Percentiles rank a stretch among this genome's conserved stretches.
phyloP scores from a whole-genome alignment of 2,797 vertebrate species.

The Limosa lapponica region DNA sequence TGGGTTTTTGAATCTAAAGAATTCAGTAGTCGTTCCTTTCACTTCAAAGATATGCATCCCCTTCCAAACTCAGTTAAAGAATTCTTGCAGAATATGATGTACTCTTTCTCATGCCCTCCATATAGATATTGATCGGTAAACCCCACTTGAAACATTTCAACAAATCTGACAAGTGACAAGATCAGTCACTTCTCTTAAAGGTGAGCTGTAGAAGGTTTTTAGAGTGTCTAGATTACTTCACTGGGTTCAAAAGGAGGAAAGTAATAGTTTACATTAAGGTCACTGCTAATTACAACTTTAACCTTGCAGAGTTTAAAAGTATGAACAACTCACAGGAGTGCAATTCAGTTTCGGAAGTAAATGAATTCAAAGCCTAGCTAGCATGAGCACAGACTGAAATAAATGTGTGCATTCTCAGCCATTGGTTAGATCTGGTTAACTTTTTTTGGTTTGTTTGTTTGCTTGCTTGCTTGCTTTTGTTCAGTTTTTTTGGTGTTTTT shows the following conservation, averaged over 20 bases:
- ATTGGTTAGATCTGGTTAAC: neutral
- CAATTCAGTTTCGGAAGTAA: neutral
- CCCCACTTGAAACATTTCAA: neutral
- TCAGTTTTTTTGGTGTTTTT: rapidly evolving
- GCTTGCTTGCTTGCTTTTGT: neutral
- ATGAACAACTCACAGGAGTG: neutral
- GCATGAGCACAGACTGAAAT: neutral
- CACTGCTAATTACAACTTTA: neutral
- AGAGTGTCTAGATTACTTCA: neutral
- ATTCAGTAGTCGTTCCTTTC: neutral
- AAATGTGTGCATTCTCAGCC: neutral
- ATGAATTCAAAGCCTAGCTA: neutral
- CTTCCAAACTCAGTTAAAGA: neutral
- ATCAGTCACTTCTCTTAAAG: neutral
- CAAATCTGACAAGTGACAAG: neutral
- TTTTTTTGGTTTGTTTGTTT: neutral
- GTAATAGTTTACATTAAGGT: neutral
- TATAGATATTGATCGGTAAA: neutral
- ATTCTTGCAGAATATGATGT: neutral
- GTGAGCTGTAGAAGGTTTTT: neutral
- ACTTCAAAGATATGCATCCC: neutral
- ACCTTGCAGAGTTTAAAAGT: neutral
- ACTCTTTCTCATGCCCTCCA: neutral
- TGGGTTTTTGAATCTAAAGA: neutral
- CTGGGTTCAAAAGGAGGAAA: neutral